Base-by-base conservation (phyloP, 2,797 vertebrate genomes). In the Picus viridis region DNA sequence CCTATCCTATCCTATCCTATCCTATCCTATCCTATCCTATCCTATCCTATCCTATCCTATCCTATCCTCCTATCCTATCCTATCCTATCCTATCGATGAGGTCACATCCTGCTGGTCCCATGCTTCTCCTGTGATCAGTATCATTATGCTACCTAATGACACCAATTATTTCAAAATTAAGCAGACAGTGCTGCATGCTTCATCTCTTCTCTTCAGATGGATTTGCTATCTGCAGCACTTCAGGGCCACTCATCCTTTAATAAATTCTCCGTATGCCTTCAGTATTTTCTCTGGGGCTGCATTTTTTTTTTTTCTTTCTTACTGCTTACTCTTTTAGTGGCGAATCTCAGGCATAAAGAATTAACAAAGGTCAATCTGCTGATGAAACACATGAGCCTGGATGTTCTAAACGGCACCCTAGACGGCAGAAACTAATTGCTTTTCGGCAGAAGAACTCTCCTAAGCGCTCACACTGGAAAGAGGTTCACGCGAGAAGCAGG, bases 281-380 rank as follows among this genome's bases (percentile, higher is more conserved):
- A 7, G 26, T 27, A 54, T 54, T 29, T 54, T 16, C 53, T 54
- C 53, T 54, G 16, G 26, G 53, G 53, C 24, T 54, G 53, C 16
- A 8, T 16, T 26, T 54, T 29, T 26, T 51, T 51, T 51, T 18
- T 19, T 49, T 51, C 14, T 92, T 94, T 96, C 92, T 96, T 92
- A 93, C 96, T 91, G 62, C 89, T 92, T 95, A 96, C 63, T 94
- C 90, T 95, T 96, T 97, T 82, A 96, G 94, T 83, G 62, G 56
- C 74, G 93, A 97, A 97, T 97, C 93, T 97, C 88, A 68, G 56
- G 88, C 92, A 97, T 97, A 96, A 97, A 98, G 97, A 96, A 96
- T 98, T 97, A 49, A 97, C 97, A 97, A 97, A 98, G 97, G 97
- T 97, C 96, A 97, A 95, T 97, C 97, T 97, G 95, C 93, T 96